Percentiles rank a stretch among this genome's conserved stretches.
Evolutionary conservation across 1,140 invertebrate genomes (phyloP).

Genomic region (Forficula auricularia): DNA sequence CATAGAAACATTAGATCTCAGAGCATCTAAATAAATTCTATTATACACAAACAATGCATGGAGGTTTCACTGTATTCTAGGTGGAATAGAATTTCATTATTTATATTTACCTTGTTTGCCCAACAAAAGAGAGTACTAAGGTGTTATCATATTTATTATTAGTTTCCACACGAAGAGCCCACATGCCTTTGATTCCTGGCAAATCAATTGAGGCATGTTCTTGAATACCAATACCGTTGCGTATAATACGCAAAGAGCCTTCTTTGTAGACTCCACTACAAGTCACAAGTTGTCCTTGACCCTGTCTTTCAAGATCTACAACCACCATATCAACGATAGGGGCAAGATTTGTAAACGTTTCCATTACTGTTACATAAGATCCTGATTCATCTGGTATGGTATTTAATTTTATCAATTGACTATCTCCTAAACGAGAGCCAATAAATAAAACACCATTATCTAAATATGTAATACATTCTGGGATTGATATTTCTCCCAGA

Average conservation of each 20-base stretch:
- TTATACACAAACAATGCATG: too few species aligned
- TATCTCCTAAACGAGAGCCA: conserved; percentile 90
- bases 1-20: too few species aligned
- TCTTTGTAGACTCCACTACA: conserved; percentile 95
- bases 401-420: conserved; percentile 83
- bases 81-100: too few species aligned
- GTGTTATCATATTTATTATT: conserved; percentile 60
- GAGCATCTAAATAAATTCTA: too few species aligned
- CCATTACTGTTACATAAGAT: conserved; percentile 85
- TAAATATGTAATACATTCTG: conserved; percentile 95
- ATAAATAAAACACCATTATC: conserved; percentile 98
- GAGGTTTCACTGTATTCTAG: too few species aligned
- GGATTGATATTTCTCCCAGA: conserved; percentile 77
- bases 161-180: conserved; percentile 66
- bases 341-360: conserved; percentile 91
- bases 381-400: conserved; percentile 66
- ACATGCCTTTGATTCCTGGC: conserved; percentile 92
- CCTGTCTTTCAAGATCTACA: conserved; percentile 88
- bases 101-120: conserved; percentile 70
- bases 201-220: conserved; percentile 95
- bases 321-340: conserved; percentile 97
- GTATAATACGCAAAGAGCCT: conserved; percentile 88
- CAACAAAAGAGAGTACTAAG: conserved; percentile 82
- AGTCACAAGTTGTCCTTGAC: conserved; percentile 93
- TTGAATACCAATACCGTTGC: conserved; percentile 94